Evolutionary conservation across 2,888 invertebrate genomes (phyloP), one percentile per base, ranked within the genome.

Genomic region (Drosophila prostipennis): DNA sequence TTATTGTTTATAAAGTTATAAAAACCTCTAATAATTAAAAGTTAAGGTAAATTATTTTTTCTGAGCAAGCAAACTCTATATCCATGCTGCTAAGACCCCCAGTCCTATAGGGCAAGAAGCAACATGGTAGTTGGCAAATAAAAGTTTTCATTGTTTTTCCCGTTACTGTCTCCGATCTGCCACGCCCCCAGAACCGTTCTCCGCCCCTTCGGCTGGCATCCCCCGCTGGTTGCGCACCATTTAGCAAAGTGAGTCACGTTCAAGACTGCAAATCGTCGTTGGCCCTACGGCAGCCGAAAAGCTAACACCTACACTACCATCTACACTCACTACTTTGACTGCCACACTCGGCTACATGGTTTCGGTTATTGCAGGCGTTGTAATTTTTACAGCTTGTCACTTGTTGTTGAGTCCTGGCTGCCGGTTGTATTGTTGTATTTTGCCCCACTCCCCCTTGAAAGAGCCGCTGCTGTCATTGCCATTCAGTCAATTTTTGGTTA

Each of bases 161-260:
- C 63, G 70, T 61, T 59, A 71, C 65, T 65, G 74, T 78, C 71
- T 82, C 67, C 49, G 55, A 49, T 48, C 49, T 58, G 23, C 63
- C 39, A 61, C 61, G 46, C 61, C 63, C n/a, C 57, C 51, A 26
- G 19, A 26, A 26, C 5, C 26, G 26, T 26, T 26, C 26, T 26
- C 5, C 61, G 46, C 63, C 63, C 16, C 57, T 39, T 14, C 6
- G 45, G 51, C 39, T 29, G 55, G 46, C 55, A 53, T 29, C 43
- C 37, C n/a, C 56, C 59, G 64, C 58, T 61, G 79, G 86, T 69
- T 82, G 80, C 80, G 80, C 80, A 85, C 72, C 87, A 83, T 87
- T 87, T 82, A 87, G 88, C 76, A 87, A 87, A 87, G 80, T 87
- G 86, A 86, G 82, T 83, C 82, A 83, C 82, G 82, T 83, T 76